Evolutionary conservation across 2,888 invertebrate species (phyloP).

Genomic region (Acanthosoma haemorrhoidale): DNA sequence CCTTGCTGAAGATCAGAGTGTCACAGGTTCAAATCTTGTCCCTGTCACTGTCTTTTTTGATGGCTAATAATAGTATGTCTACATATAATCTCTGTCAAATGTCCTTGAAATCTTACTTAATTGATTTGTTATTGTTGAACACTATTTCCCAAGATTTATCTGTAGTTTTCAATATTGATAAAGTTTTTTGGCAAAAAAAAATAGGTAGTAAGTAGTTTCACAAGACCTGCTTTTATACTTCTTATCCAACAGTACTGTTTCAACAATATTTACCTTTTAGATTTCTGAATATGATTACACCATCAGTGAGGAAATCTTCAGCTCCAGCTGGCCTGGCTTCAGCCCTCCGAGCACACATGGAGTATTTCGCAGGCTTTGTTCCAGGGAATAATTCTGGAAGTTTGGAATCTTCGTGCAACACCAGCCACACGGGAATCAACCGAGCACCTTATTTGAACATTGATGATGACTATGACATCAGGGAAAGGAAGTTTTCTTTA

Average conservation of each 20-base stretch:
- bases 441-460: constrained; percentile 30
- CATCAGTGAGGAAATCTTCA: constrained; percentile 62
- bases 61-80: too few species aligned
- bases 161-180: too few species aligned
- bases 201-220: too few species aligned
- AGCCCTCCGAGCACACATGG: constrained; percentile 66
- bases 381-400: constrained; percentile 54
- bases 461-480: constrained; percentile 31
- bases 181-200: too few species aligned
- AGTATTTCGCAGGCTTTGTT: constrained; percentile 64
- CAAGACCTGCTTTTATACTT: too few species aligned
- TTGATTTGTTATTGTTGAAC: too few species aligned
- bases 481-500: constrained; percentile 27
- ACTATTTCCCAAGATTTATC: too few species aligned
- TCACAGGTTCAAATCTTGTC: too few species aligned
- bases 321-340: constrained; percentile 55
- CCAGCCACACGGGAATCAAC: constrained; percentile 43
- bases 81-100: too few species aligned
- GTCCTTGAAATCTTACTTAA: too few species aligned
- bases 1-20: too few species aligned
- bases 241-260: neutral
- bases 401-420: constrained; percentile 53
- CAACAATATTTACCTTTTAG: constrained; percentile 39
- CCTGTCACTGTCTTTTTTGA: too few species aligned
- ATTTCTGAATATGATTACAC: constrained; percentile 55